phyloP scores from a whole-genome alignment of 2,113 vertebrate species.

The Zosterops japonicus region DNA sequence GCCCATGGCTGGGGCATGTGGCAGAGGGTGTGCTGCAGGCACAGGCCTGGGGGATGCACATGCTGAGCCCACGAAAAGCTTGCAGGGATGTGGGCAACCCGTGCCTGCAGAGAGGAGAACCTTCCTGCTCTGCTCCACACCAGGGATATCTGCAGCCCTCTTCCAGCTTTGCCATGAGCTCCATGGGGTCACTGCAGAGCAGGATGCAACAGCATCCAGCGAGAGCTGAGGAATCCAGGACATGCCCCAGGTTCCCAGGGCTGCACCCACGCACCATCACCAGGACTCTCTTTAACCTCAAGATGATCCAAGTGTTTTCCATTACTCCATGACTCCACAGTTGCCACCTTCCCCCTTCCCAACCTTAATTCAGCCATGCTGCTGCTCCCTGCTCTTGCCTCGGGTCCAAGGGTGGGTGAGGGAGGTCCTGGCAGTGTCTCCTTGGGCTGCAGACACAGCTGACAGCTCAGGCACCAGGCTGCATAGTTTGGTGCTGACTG shows the following conservation, averaged over 20 bases:
- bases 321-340: slow-evolving; percentile 28
- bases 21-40: neutral
- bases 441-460: slow-evolving; percentile 35
- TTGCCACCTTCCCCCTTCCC: slow-evolving; percentile 36
- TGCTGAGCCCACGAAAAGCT: neutral
- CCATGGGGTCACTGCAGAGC: slow-evolving; percentile 21
- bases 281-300: slow-evolving; percentile 47
- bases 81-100: neutral
- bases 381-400: neutral
- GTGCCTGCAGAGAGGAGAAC: neutral
- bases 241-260: slow-evolving; percentile 16
- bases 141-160: neutral
- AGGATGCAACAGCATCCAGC: slow-evolving; percentile 42
- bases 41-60: neutral
- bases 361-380: neutral
- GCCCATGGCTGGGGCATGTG: slow-evolving; percentile 9
- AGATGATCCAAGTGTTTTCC: slow-evolving; percentile 49
- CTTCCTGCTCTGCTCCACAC: neutral
- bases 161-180: slow-evolving; percentile 28
- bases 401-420: neutral
- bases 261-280: slow-evolving; percentile 45
- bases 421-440: slow-evolving; percentile 24
- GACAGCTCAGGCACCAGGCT: slow-evolving; percentile 66
- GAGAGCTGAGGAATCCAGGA: slow-evolving; percentile 57
- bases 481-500: slow-evolving; percentile 65